Base-by-base conservation (phyloP, 2,113 vertebrate genomes). In the Nannospalax galili region DNA sequence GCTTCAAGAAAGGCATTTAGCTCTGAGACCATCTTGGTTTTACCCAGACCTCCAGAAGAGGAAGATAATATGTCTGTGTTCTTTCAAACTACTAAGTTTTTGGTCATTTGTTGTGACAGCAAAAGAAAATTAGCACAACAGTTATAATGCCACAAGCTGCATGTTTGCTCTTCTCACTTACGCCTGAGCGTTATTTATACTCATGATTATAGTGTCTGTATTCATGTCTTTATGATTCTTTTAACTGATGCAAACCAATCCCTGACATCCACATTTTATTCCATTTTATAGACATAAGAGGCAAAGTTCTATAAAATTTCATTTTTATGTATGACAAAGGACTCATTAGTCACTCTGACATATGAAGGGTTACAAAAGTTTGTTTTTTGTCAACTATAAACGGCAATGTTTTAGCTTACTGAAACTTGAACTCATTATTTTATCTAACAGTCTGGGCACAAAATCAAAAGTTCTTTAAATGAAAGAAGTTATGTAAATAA, bases 381-480 rank as follows among this genome's bases (percentile, higher is more conserved):
- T 86, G 22, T 65, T 88, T 97, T 95, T 95, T 88, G 80, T 87
- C 84, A 92, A 94, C 73, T 93, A 92, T 60, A 94, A 92, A 88
- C 90, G 90, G 28, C 48, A 94, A 72, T n/a, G 69, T n/a, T 91
- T 92, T 85, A 95, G 80, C 75, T 90, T 92, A 75, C 69, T 95
- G 62, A 90, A 94, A 95, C 95, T 89, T 84, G 81, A 93, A 95
- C 79, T 95, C 75, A 77, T 93, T 95, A 97, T 92, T 92, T 64
- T 84, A 94, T 58, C 77, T 42, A 37, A 37, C 65, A 1, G 42
- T 85, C 77, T 91, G 73, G 89, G 67, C 67, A 80, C 35, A 93
- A 90, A 93, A 84, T 45, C 65, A 48, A 65, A 97, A 92, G 35
- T 87, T 92, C 60, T 80, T 88, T 90, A 58, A 91, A 42, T 58